phyloP scores from a whole-genome alignment of 2,797 vertebrate genomes.

The Onychomys leucogaster region DNA sequence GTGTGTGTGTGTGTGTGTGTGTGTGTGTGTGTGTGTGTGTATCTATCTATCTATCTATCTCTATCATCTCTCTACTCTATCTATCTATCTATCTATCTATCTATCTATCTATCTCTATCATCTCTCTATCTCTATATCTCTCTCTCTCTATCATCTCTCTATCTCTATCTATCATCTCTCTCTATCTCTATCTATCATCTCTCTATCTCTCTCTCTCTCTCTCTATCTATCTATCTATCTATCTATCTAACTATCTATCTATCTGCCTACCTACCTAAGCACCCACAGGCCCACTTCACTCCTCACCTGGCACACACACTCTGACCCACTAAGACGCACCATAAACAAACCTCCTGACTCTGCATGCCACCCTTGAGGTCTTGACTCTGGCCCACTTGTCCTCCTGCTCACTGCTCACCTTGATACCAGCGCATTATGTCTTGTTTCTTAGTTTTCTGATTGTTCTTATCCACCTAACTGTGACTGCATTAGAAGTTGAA shows the following conservation, averaged over 20 bases:
- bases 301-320: not conserved
- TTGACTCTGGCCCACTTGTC: not conserved
- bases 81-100: too few species aligned
- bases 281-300: not conserved
- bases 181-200: too few species aligned
- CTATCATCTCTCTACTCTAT: too few species aligned
- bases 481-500: not conserved
- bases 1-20: too few species aligned
- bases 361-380: accelerated
- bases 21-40: too few species aligned
- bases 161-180: too few species aligned
- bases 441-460: not conserved
- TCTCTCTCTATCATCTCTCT: too few species aligned
- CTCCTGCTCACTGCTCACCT: not conserved
- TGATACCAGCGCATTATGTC: not conserved
- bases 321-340: not conserved
- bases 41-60: too few species aligned
- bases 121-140: not conserved
- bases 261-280: not conserved
- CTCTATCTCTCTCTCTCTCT: too few species aligned
- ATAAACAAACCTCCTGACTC: not conserved
- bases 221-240: too few species aligned
- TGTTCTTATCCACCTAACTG: not conserved
- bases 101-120: too few species aligned
- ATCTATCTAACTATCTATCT: too few species aligned